A percentile compares a stretch with the other conserved stretches of the same genome.
Evolutionary conservation across 1,140 invertebrate species (phyloP).

Genomic region (Drosophila ohnishii): DNA sequence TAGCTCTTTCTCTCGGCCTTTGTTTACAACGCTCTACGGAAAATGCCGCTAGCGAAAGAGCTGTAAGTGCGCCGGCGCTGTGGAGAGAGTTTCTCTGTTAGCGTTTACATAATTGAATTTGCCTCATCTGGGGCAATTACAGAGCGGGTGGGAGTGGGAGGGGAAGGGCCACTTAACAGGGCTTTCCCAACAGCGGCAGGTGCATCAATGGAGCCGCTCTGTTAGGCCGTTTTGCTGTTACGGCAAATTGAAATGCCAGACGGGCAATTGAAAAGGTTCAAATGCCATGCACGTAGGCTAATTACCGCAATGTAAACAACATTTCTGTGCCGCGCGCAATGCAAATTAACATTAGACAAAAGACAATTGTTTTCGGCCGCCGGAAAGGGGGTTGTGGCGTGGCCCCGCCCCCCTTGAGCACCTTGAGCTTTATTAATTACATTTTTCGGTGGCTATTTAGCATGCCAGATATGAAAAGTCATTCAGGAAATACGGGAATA

Average conservation of each 20-base stretch:
- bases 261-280: constrained; percentile 59
- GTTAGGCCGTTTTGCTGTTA: constrained; percentile 3
- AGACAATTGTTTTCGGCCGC: constrained; percentile 36
- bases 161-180: constrained; percentile 12
- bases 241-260: constrained; percentile 38
- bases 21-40: constrained; percentile 52
- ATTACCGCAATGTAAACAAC: constrained; percentile 77
- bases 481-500: constrained; percentile 47
- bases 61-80: constrained; percentile 15
- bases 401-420: neutral
- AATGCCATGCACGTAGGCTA: constrained; percentile 75
- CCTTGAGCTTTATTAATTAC: constrained; percentile 50
- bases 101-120: constrained; percentile 65
- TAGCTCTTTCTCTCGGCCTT: constrained; percentile 6
- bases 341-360: constrained; percentile 70
- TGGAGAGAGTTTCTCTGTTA: constrained; percentile 38
- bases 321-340: constrained; percentile 69
- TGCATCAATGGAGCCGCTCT: constrained; percentile 25
- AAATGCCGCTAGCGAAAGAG: constrained; percentile 1
- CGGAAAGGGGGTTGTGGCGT: constrained; percentile 15
- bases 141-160: neutral
- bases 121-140: constrained; percentile 41
- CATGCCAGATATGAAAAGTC: constrained; percentile 50
- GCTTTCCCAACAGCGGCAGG: constrained; percentile 51
- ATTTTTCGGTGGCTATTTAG: constrained; percentile 37